Evolutionary conservation across 2,888 invertebrate species (phyloP), one percentile per base, ranked within the genome.

Genomic region (Erebia aethiops): DNA sequence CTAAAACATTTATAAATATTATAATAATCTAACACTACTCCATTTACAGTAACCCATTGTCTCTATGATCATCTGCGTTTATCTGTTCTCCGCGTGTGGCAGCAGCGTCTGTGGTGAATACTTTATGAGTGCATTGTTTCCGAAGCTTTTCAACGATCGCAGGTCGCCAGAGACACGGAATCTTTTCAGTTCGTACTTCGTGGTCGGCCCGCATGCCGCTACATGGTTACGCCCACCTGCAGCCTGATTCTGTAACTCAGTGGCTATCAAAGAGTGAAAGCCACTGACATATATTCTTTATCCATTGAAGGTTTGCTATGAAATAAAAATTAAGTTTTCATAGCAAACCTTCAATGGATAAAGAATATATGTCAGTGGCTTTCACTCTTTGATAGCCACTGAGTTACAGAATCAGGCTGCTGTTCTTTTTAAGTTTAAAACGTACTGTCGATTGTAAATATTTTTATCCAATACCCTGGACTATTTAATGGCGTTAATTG

Each of bases 121-220:
- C 87, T 92, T 92, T 92, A 91, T 90, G 91, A 84, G 83, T 80
- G 87, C 84, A 92, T 92, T 92, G 92, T 92, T 86, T 88, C 83
- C 83, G 75, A 84, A 83, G 81, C 82, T 82, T 81, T 82, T 83
- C 81, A 84, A 84, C 81, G 82, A 82, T 82, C 77, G 76, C 78
- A 77, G 81, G 76, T 78, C 81, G 80, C 79, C 80, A 78, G 81
- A 83, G 83, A 84, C 80, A 83, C 82, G 81, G 82, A 82, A 85
- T 85, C 83, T 85, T 84, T 87, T 84, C 83, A 84, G 87, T 86
- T 84, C 87, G 91, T 84, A 84, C 87, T 86, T 84, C 87, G 91
- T 84, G 90, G 91, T 91, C 82, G 87, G 88, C 91, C 92, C 92
- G 92, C 91, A 92, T 91, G 84, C 82, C 83, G 72, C 80, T 79